Conservation (phyloP, 92 coral and sea anemone genomes). For the Siderastrea siderea region DNA sequence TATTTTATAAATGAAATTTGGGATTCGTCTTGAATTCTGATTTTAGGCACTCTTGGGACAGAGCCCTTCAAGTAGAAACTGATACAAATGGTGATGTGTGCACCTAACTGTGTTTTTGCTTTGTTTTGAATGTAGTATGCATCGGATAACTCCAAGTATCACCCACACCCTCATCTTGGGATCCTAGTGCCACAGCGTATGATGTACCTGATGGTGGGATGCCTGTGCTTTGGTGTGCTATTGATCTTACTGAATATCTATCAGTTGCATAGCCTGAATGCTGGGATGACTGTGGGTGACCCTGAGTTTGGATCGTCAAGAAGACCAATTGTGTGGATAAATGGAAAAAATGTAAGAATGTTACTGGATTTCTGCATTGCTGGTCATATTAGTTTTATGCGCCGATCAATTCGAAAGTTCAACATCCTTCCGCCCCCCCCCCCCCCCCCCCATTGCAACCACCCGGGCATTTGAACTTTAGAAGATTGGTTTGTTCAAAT, state of each 20-base stretch:
- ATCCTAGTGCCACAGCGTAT: conserved; percentile 52
- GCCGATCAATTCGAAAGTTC: too few relatives aligned
- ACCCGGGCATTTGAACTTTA: too few relatives aligned
- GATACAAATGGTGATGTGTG: not conserved
- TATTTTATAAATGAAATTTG: too few relatives aligned
- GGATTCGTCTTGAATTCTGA: too few relatives aligned
- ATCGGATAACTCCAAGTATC: conserved; percentile 49
- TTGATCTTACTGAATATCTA: conserved; percentile 85
- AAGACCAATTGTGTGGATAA: conserved; percentile 86
- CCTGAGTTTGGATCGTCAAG: conserved; percentile 62
- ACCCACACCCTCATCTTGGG: conserved; percentile 52
- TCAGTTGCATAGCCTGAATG: conserved; percentile 80
- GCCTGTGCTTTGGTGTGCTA: conserved; percentile 89
- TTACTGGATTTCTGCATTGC: not conserved
- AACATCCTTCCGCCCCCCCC: too few relatives aligned
- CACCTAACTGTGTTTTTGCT: not conserved
- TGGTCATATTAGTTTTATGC: not conserved
- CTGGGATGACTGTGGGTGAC: conserved; percentile 55
- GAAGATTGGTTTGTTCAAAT: too few relatives aligned
- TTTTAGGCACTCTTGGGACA: too few relatives aligned
- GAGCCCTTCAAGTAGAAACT: too few relatives aligned
- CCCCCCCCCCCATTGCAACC: too few relatives aligned
- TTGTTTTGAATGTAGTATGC: conserved; percentile 29
- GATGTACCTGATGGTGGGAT: conserved; percentile 71
- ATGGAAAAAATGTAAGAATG: conserved; percentile 85